Evolutionary conservation across 2,797 vertebrate genomes (phyloP).

Genomic region (Hemitrygon akajei): DNA sequence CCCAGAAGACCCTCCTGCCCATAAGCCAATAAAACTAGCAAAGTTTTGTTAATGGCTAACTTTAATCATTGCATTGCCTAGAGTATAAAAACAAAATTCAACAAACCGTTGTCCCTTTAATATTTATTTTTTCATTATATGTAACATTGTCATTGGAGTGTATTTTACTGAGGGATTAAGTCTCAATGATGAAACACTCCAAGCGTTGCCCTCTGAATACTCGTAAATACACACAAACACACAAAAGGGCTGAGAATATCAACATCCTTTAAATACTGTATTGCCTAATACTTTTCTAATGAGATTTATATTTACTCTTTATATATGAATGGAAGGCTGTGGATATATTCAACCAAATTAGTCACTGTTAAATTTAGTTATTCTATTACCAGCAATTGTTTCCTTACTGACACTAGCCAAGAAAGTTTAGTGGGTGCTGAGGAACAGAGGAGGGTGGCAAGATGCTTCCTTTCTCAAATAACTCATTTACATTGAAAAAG

Average conservation of each 20-base stretch:
- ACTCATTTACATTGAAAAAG: background rate
- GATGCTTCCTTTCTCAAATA: background rate
- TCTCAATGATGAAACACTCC: conserved; percentile 8
- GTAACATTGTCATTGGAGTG: background rate
- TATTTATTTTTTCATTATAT: background rate
- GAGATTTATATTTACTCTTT: background rate
- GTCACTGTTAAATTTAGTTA: background rate
- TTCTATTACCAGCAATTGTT: background rate
- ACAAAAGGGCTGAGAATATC: background rate
- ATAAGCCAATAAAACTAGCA: background rate
- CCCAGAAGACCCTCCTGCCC: background rate
- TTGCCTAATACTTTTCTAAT: conserved; percentile 32
- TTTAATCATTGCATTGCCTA: background rate
- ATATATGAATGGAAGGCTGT: background rate
- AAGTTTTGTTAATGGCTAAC: background rate
- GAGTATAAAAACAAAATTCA: background rate
- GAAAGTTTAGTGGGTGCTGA: background rate
- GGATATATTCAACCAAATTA: conserved; percentile 16
- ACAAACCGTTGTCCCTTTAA: conserved; percentile 21
- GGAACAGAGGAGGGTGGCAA: background rate
- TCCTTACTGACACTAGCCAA: background rate
- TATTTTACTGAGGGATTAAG: background rate
- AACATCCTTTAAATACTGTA: conserved; percentile 35
- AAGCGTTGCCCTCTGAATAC: background rate
- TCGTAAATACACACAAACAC: background rate